Percentiles rank a stretch among this genome's conserved stretches.
Conservation (phyloP, 1,140 invertebrate species). For the Diorhabda sublineata region DNA sequence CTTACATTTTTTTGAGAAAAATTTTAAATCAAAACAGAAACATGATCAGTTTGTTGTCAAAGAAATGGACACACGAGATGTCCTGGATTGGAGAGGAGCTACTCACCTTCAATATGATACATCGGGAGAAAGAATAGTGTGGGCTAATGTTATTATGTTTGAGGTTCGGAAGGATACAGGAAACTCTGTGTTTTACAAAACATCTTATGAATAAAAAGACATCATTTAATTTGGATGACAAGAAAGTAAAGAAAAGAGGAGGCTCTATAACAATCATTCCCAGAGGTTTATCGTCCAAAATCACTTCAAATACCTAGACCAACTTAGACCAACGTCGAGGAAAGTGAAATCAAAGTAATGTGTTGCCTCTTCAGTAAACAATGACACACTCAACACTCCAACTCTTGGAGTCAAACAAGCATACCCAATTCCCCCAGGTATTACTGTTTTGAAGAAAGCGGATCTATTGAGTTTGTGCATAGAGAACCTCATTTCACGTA, state of each 20-base stretch:
- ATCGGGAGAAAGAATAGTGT: conserved; percentile 4
- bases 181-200: conserved; percentile 1
- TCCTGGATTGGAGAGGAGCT: too few relatives aligned
- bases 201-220: conserved; percentile 5
- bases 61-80: too few relatives aligned
- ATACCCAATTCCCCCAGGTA: neutral
- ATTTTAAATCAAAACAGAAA: too few relatives aligned
- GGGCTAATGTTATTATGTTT: conserved; percentile 3
- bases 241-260: conserved; percentile 1
- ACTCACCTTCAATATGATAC: neutral
- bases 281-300: conserved; percentile 6
- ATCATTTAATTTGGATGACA: neutral
- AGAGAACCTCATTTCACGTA: neutral
- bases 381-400: neutral
- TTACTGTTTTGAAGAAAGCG: conserved; percentile 6
- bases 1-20: too few relatives aligned
- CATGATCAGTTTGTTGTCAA: too few relatives aligned
- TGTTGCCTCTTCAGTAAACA: conserved; percentile 3
- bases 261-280: conserved; percentile 4
- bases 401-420: too few relatives aligned
- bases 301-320: conserved; percentile 4
- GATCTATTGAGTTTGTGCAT: conserved; percentile 4
- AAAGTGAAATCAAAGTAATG: conserved; percentile 3
- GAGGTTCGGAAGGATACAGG: conserved; percentile 5
- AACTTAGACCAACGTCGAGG: conserved; percentile 4